Base-by-base conservation (phyloP, 2,797 vertebrate genomes). In the Craterocephalus amniculus region DNA sequence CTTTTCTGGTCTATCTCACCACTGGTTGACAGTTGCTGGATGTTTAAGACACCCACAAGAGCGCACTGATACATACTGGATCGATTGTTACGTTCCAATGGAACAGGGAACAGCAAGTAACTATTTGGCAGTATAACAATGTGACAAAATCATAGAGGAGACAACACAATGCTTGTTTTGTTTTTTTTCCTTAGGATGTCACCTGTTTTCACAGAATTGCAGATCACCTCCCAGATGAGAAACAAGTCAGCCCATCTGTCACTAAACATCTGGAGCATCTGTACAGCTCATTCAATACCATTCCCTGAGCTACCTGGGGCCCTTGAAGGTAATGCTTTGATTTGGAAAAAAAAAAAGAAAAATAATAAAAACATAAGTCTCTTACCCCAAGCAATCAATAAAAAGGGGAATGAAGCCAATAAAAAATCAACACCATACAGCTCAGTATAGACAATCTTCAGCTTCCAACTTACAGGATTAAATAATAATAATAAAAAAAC, bases 241-340 rank as follows among this genome's bases (percentile, higher is more conserved):
- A 76, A 65, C 71, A 70, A 67, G 38, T 63, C 55, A 8, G 58
- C 38, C 84, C 85, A 88, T 82, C 80, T 85, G 82, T 80, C 66
- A 64, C 26, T 22, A 52, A 80, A 79, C 79, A 85, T 87, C 80
- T 78, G 78, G 60, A 84, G 62, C 77, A 79, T 60, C 82, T 83
- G 78, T 18, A 49, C 14, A 67, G 52, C 69, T 76, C 67, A 75
- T 65, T 80, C 22, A 45, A n/a, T 56, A 31, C 26, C 61, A 59
- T 36, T 62, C 62, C 54, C 61, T 51, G 29, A 60, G 51, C 61
- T 29, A 70, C 36, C 4, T 18, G 6, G 59, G 63, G 31, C 63
- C 59, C 38, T 79, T 29, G 56, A 66, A 71, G 66, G 35, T 51
- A 75, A 70, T 67, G 20, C 14, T 38, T 74, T 36, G 32, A 60